A percentile compares a stretch with the other conserved stretches of the same genome.
Evolutionary conservation across 1,140 invertebrate genomes (phyloP).

Genomic region (Anastrepha obliqua): DNA sequence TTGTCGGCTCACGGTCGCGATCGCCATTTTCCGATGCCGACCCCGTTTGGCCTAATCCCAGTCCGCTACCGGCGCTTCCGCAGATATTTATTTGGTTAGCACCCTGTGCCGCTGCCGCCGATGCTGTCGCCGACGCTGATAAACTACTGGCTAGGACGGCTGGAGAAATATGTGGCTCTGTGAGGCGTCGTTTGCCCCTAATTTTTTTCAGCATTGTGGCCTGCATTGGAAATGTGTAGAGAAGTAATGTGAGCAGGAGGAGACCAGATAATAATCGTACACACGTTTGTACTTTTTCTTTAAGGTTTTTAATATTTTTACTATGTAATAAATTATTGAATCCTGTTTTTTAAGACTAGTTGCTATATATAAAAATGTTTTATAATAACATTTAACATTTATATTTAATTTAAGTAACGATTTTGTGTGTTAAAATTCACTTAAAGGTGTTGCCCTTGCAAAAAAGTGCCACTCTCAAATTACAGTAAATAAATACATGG

Average conservation of each 20-base stretch:
- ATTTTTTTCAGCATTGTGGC: conserved; percentile 86
- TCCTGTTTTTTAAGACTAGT: neutral
- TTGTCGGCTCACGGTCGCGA: conserved; percentile 64
- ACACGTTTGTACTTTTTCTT: neutral
- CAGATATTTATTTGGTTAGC: conserved; percentile 57
- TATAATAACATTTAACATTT: conserved; percentile 10
- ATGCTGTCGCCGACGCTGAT: conserved; percentile 57
- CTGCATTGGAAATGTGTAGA: conserved; percentile 70
- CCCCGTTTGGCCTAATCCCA: conserved; percentile 57
- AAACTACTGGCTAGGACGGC: conserved; percentile 72
- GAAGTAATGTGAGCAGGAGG: neutral
- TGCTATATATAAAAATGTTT: neutral
- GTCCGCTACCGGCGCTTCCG: conserved; percentile 24
- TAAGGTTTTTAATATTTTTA: neutral
- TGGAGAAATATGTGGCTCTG: conserved; percentile 86
- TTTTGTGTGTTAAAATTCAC: neutral
- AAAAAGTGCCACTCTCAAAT: neutral
- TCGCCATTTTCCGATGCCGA: conserved; percentile 68
- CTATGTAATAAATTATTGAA: neutral
- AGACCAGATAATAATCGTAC: conserved; percentile 43
- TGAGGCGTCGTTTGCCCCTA: conserved; percentile 94
- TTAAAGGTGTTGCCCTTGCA: neutral
- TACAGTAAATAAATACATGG: neutral
- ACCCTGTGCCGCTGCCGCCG: conserved; percentile 54
- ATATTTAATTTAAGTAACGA: neutral